Evolutionary conservation across 2,797 vertebrate genomes (phyloP).

Genomic region (Vespertilio murinus): DNA sequence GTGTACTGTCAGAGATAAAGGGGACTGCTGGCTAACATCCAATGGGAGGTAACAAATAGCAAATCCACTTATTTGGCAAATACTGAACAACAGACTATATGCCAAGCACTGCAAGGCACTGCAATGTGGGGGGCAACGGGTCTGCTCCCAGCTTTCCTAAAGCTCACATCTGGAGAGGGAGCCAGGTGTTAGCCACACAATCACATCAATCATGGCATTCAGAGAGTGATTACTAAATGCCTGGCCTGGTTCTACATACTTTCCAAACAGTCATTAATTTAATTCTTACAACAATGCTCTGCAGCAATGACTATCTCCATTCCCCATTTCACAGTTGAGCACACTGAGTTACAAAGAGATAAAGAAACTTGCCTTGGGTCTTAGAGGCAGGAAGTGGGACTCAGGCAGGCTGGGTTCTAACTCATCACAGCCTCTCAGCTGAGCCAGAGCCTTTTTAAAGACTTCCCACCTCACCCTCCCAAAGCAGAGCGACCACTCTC

Average conservation of each 20-base stretch:
- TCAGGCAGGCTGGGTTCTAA: background rate
- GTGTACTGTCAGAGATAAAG: background rate
- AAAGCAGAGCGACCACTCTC: background rate
- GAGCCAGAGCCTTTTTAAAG: background rate
- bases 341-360: background rate
- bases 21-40: background rate
- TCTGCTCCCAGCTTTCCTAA: background rate
- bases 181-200: background rate
- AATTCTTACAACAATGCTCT: background rate
- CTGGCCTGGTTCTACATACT: background rate
- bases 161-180: background rate
- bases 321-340: background rate
- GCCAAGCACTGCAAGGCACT: background rate
- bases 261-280: background rate
- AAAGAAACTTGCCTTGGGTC: background rate
- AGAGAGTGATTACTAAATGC: background rate
- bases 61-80: background rate
- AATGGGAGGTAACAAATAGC: background rate
- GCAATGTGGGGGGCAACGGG: background rate
- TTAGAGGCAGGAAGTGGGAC: background rate
- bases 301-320: background rate
- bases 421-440: background rate
- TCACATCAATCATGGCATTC: background rate
- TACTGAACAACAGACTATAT: background rate
- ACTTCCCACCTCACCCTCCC: background rate